Conservation (phyloP, 2,113 vertebrate species). For the Furnarius figulus region DNA sequence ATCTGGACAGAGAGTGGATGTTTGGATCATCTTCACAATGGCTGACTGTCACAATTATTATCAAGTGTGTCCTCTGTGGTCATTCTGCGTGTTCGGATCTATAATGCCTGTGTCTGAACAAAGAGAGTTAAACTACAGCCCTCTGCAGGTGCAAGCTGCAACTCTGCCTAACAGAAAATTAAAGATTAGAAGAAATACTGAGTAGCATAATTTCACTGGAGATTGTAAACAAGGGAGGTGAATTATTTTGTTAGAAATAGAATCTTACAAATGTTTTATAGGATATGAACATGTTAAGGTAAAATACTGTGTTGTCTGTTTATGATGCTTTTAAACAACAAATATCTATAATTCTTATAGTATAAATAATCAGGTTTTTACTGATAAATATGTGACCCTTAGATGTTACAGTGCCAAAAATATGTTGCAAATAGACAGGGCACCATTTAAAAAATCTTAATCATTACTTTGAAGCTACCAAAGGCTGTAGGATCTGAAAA, state of each 20-base stretch:
- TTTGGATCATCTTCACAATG: background rate
- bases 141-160: background rate
- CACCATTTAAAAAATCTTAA: background rate
- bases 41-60: background rate
- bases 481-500: background rate
- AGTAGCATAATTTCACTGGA: background rate
- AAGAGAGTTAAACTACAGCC: background rate
- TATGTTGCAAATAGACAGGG: background rate
- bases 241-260: background rate
- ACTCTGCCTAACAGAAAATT: background rate
- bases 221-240: background rate
- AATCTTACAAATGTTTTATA: background rate
- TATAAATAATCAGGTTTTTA: background rate
- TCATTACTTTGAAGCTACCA: background rate
- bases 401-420: background rate
- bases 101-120: background rate
- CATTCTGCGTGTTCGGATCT: rapidly evolving
- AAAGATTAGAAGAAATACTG: background rate
- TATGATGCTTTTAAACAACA: background rate
- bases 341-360: background rate
- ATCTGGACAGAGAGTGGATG: background rate
- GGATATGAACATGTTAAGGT: background rate
- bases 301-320: background rate
- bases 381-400: background rate
- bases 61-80: background rate